Evolutionary conservation across 2,888 invertebrate genomes (phyloP).

Genomic region (Rapana venosa): DNA sequence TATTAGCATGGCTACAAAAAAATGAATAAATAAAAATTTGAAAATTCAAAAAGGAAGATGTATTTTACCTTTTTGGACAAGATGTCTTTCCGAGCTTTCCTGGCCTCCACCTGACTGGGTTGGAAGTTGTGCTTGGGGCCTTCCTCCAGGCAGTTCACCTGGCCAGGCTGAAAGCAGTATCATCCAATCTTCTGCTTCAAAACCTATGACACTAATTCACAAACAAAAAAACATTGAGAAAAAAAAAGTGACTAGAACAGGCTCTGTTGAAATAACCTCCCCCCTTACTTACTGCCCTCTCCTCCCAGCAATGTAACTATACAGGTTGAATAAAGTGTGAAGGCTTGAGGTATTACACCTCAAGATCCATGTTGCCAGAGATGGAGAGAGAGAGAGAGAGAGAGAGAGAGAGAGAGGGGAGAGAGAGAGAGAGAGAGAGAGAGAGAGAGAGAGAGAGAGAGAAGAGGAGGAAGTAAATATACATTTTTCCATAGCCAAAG

Average conservation of each 20-base stretch:
- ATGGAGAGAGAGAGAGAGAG: neutral
- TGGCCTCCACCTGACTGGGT: slow-evolving; percentile 71
- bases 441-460: slow-evolving; percentile 14
- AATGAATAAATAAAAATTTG: too few species aligned
- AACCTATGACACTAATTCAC: too few species aligned
- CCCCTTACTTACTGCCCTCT: too few species aligned
- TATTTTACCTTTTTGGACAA: slow-evolving; percentile 86
- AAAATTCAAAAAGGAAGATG: neutral
- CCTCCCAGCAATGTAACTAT: too few species aligned
- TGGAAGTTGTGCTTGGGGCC: slow-evolving; percentile 70
- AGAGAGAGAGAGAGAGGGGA: slow-evolving; percentile 19
- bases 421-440: slow-evolving; percentile 20
- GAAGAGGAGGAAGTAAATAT: neutral
- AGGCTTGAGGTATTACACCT: too few species aligned
- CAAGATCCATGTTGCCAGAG: too few species aligned
- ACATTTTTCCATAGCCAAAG: neutral
- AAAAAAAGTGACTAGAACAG: too few species aligned
- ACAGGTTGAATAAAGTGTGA: too few species aligned
- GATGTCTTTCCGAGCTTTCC: slow-evolving; percentile 85
- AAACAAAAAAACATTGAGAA: neutral
- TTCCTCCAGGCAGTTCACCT: slow-evolving; percentile 89
- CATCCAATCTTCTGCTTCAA: neutral
- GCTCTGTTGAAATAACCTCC: too few species aligned
- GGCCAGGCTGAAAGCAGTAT: slow-evolving; percentile 84
- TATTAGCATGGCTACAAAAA: too few species aligned